These are phyloP conservation scores for Prostheceraeus crozeri DNA, from an alignment of 2,888 invertebrate species.

Conservation along the genomic window DNA sequence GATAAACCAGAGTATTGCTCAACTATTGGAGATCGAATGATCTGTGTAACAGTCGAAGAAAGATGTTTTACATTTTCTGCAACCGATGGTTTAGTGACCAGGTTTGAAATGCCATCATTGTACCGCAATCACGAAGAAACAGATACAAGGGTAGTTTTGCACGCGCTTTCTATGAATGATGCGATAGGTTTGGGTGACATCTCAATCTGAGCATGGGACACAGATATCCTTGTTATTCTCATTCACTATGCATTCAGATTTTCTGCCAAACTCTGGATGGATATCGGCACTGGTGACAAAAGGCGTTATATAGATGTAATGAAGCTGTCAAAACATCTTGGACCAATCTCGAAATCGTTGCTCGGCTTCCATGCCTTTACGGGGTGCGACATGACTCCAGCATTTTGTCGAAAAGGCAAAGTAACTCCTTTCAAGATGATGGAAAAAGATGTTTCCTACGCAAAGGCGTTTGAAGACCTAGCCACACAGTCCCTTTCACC, in stretches of 20 bases:
- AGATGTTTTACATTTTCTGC: no score
- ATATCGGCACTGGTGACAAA: conserved; percentile 12
- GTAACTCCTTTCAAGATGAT: conserved; percentile 1
- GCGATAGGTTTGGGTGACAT: background rate
- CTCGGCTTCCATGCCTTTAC: conserved; percentile 16
- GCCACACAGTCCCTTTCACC: background rate
- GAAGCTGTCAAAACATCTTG: background rate
- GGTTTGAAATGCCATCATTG: no score
- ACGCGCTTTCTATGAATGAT: conserved; percentile 1
- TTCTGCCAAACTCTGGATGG: conserved; percentile 2
- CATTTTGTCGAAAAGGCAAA: conserved; percentile 16
- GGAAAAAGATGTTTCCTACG: conserved; percentile 5
- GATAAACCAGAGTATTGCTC: background rate
- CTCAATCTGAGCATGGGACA: background rate
- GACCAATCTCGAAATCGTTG: background rate
- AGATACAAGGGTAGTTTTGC: conserved; percentile 2
- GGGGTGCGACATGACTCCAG: conserved; percentile 5
- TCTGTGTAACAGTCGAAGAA: no score
- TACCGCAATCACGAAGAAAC: no score
- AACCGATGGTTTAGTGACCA: no score
- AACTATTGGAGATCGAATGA: background rate
- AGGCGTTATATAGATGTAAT: background rate
- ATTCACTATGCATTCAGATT: background rate
- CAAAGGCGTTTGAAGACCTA: conserved; percentile 6
- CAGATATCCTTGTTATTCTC: conserved; percentile 7